These are phyloP conservation scores for Brachylomia viminalis DNA, from an alignment of 2,888 invertebrate species.

Conservation along the genomic window DNA sequence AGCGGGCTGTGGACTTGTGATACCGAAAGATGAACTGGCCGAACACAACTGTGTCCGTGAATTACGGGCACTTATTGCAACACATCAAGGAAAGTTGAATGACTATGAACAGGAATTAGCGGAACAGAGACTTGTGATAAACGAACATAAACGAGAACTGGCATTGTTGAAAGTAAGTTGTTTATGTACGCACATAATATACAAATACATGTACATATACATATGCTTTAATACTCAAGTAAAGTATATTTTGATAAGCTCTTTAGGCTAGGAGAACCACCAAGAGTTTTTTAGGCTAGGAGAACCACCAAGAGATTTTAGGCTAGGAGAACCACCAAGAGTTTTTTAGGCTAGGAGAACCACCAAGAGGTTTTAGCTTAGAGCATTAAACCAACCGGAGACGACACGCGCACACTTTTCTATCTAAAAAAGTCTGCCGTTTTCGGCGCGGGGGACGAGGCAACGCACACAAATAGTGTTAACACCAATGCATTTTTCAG, in stretches of 20 bases:
- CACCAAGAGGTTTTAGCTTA: too few species aligned
- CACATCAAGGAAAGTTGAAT: constrained; percentile 96
- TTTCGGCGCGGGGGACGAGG: too few species aligned
- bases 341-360: too few species aligned
- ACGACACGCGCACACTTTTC: too few species aligned
- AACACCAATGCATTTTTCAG: too few species aligned
- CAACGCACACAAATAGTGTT: too few species aligned
- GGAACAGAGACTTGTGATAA: constrained; percentile 96
- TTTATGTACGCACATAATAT: too few species aligned
- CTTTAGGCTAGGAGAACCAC: neutral
- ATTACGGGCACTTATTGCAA: constrained; percentile 95
- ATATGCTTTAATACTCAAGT: constrained; percentile 1
- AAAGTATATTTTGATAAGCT: neutral
- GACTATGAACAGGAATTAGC: constrained; percentile 96
- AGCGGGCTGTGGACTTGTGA: constrained; percentile 97
- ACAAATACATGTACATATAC: too few species aligned
- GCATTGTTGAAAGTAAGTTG: constrained; percentile 94
- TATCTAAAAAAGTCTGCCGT: too few species aligned
- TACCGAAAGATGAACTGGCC: constrained; percentile 98
- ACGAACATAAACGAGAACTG: constrained; percentile 97
- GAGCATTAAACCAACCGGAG: too few species aligned
- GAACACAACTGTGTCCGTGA: constrained; percentile 98
- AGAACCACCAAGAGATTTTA: too few species aligned
- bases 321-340: too few species aligned
- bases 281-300: neutral